These are phyloP conservation scores for Volucella inanis DNA, from an alignment of 2,888 invertebrate species.

Conservation along the genomic window DNA sequence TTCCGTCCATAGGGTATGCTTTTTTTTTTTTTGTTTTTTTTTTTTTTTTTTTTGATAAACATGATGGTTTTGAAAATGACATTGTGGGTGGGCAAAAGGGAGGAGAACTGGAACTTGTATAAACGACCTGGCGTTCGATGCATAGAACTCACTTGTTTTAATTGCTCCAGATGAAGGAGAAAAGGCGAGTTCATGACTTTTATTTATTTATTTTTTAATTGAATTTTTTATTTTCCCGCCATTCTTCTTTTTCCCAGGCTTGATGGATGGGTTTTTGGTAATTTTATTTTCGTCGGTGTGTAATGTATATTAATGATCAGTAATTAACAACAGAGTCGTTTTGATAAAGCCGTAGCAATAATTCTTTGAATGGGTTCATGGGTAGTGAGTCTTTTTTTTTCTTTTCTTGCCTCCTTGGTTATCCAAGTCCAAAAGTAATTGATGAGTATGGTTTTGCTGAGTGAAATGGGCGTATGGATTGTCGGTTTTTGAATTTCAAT, in stretches of 20 bases:
- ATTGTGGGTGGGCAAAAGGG: conserved; percentile 10
- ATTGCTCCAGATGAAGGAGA: conserved; percentile 40
- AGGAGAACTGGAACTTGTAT: not conserved
- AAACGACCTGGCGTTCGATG: conserved; percentile 14
- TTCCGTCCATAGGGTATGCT: conserved; percentile 44
- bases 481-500: no score
- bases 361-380: conserved; percentile 23
- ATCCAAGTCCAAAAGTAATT: no score
- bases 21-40: not conserved
- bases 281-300: conserved; percentile 5
- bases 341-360: conserved; percentile 46
- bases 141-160: conserved; percentile 28
- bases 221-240: not conserved
- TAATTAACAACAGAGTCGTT: conserved; percentile 47
- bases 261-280: conserved; percentile 2
- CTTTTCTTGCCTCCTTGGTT: not conserved
- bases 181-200: conserved; percentile 27
- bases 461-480: no score
- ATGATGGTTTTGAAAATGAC: conserved; percentile 25
- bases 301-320: conserved; percentile 42
- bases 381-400: not conserved
- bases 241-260: no score
- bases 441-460: no score
- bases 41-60: not conserved
- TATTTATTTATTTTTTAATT: not conserved